Conservation (phyloP, 64 coral and sea anemone species). For the Dendrophyllia cribrosa region DNA sequence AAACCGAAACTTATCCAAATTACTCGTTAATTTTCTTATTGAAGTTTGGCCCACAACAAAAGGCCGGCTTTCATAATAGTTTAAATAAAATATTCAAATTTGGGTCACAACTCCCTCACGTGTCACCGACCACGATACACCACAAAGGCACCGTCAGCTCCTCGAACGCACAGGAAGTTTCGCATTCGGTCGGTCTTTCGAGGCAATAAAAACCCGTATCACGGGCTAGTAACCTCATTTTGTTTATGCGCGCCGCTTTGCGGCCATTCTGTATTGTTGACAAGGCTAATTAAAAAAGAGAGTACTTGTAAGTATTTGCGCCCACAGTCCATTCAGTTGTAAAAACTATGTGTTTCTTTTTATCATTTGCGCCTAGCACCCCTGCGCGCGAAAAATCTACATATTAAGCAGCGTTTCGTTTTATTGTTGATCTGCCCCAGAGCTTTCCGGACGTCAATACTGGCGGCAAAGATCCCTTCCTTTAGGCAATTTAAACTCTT, state of each 20-base stretch:
- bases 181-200: constrained; percentile 15
- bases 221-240: constrained; percentile 39
- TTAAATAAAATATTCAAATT: constrained; percentile 99
- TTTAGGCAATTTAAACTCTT: constrained; percentile 44
- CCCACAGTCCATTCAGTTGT: neutral
- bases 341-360: neutral
- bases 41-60: constrained; percentile 98
- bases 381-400: neutral
- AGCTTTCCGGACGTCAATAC: constrained; percentile 39
- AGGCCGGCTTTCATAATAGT: constrained; percentile 91
- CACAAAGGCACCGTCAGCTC: constrained; percentile 59
- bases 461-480: constrained; percentile 36
- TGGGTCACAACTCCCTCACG: constrained; percentile 45
- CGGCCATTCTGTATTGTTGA: constrained; percentile 37
- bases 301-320: constrained; percentile 14
- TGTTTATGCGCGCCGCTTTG: constrained; percentile 64
- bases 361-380: neutral
- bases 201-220: constrained; percentile 68
- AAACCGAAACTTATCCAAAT: constrained; percentile 99
- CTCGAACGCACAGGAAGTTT: constrained; percentile 43
- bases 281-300: constrained; percentile 73
- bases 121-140: constrained; percentile 8
- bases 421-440: constrained; percentile 6
- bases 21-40: constrained; percentile 99
- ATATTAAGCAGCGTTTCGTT: neutral